These are phyloP conservation scores for Nesospiza acunhae DNA, from an alignment of 2,113 vertebrate genomes.

Conservation along the genomic window DNA sequence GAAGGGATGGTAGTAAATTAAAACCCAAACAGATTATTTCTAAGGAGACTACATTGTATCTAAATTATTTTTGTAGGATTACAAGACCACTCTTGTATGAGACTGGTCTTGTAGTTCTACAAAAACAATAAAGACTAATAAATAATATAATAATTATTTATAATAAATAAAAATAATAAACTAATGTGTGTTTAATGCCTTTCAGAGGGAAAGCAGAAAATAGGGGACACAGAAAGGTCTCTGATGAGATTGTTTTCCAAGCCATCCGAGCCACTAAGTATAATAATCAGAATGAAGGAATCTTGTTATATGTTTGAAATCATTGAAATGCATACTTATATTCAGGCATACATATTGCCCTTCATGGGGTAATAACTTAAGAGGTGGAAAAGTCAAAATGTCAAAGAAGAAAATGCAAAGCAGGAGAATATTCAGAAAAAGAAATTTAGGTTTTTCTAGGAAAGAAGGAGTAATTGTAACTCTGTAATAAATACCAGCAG, in stretches of 20 bases:
- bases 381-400: neutral
- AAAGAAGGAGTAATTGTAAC: neutral
- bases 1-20: neutral
- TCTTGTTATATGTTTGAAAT: neutral
- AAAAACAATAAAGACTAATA: too few relatives aligned
- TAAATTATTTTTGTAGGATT: neutral
- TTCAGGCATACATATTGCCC: neutral
- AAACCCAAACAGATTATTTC: neutral
- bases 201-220: neutral
- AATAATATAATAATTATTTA: too few relatives aligned
- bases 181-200: neutral
- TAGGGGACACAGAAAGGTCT: neutral
- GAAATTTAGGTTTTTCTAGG: neutral
- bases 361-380: neutral
- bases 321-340: neutral
- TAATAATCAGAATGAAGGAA: neutral
- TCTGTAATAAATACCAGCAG: neutral
- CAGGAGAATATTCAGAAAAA: neutral
- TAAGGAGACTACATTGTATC: neutral
- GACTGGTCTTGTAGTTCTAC: too few relatives aligned
- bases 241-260: neutral
- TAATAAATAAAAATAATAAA: too few relatives aligned
- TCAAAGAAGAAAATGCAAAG: neutral
- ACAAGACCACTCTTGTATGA: too few relatives aligned
- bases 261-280: neutral